Conservation (phyloP, 2,888 invertebrate species). For the Chorisops tibialis region DNA sequence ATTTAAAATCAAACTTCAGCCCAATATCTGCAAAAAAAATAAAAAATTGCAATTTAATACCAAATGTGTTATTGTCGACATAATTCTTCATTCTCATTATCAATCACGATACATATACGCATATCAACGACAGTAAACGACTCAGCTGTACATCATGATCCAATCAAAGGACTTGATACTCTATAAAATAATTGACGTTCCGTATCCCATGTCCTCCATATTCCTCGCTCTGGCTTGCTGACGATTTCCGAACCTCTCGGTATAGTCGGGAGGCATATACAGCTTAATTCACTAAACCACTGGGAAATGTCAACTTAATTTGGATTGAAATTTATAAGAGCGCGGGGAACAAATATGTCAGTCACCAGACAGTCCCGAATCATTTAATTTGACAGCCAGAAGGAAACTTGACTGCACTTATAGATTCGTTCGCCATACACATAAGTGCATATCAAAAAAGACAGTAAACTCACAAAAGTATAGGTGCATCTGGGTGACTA, state of each 20-base stretch:
- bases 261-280: constrained; percentile 29
- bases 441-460: constrained; percentile 1
- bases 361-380: constrained; percentile 38
- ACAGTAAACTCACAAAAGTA: not conserved
- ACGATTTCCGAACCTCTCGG: not conserved
- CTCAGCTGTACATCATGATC: constrained; percentile 20
- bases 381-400: constrained; percentile 40
- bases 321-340: constrained; percentile 41
- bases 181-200: constrained; percentile 40
- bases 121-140: too few relatives aligned
- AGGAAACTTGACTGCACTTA: constrained; percentile 21
- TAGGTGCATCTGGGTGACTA: constrained; percentile 26
- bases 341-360: constrained; percentile 40
- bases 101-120: too few relatives aligned
- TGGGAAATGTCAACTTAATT: constrained; percentile 39
- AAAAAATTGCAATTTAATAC: too few relatives aligned
- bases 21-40: too few relatives aligned
- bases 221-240: constrained; percentile 30
- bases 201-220: constrained; percentile 39
- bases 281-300: constrained; percentile 39
- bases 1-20: too few relatives aligned
- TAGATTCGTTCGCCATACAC: constrained; percentile 6
- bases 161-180: constrained; percentile 33
- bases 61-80: too few relatives aligned
- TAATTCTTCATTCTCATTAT: too few relatives aligned